phyloP scores from a whole-genome alignment of 2,888 invertebrate genomes.

The Melinaea marsaeus region DNA sequence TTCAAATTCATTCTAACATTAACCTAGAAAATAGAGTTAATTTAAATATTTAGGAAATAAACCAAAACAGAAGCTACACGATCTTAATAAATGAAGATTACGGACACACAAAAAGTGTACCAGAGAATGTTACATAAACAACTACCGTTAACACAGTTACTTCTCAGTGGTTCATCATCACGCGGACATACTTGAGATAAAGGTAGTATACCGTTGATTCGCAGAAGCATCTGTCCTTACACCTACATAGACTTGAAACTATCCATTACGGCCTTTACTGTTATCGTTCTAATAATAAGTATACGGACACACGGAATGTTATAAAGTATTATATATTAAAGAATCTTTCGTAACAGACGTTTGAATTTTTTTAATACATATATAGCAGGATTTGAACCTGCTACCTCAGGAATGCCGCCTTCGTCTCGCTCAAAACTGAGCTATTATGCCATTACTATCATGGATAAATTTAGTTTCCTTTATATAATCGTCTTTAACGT shows the following conservation, averaged over 20 bases:
- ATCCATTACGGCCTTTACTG: conserved; percentile 38
- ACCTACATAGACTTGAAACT: conserved; percentile 34
- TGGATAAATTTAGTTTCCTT: too few relatives aligned
- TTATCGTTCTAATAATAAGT: conserved; percentile 16
- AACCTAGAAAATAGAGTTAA: background rate
- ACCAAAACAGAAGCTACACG: background rate
- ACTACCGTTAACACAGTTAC: conserved; percentile 16
- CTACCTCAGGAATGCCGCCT: too few relatives aligned
- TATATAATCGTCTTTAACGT: too few relatives aligned
- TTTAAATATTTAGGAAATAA: background rate
- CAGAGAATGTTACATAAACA: conserved; percentile 4
- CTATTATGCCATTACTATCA: too few relatives aligned
- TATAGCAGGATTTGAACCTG: too few relatives aligned
- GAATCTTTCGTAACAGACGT: too few relatives aligned
- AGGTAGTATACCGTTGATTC: conserved; percentile 36
- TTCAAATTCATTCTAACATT: background rate
- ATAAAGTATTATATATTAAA: too few relatives aligned
- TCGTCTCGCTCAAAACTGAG: too few relatives aligned
- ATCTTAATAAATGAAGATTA: conserved; percentile 1
- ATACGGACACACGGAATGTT: too few relatives aligned
- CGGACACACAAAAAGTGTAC: conserved; percentile 2
- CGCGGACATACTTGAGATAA: conserved; percentile 37
- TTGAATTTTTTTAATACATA: too few relatives aligned
- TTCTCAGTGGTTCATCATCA: conserved; percentile 17
- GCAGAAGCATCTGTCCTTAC: conserved; percentile 37